Evolutionary conservation across 2,113 vertebrate species (phyloP).

Genomic region (Eudorcas thomsonii): DNA sequence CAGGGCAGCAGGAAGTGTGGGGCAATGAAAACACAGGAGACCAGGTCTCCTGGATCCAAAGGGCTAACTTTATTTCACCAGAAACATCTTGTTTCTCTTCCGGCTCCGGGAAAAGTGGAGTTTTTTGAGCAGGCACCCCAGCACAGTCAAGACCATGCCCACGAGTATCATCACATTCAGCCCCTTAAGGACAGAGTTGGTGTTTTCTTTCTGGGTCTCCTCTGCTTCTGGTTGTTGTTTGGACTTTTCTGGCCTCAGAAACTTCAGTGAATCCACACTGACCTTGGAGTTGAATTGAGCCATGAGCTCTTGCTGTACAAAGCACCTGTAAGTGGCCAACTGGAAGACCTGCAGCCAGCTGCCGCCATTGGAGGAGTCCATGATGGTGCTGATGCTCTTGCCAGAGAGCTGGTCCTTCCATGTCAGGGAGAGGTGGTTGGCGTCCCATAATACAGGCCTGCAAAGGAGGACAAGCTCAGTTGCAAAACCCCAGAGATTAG

Average conservation of each 20-base stretch:
- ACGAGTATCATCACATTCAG: conserved; percentile 38
- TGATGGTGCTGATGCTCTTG: background rate
- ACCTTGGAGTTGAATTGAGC: conserved; percentile 50
- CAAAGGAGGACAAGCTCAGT: background rate
- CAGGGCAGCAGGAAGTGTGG: fast-evolving
- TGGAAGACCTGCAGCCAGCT: conserved; percentile 56
- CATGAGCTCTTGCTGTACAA: conserved; percentile 38
- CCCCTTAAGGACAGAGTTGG: background rate
- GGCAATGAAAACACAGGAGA: fast-evolving
- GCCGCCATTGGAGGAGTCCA: conserved; percentile 42
- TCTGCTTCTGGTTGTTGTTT: fast-evolving
- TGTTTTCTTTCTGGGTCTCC: background rate
- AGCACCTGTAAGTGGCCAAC: conserved; percentile 60
- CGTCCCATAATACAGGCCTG: conserved; percentile 72
- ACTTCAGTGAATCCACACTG: fast-evolving
- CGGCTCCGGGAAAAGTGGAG: background rate
- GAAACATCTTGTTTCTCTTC: background rate
- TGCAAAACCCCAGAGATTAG: background rate
- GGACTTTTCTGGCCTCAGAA: fast-evolving
- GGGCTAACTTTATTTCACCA: conserved; percentile 53
- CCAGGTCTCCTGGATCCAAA: too few relatives aligned
- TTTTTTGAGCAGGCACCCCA: conserved; percentile 1
- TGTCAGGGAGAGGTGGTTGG: background rate
- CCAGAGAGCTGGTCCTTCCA: conserved; percentile 51
- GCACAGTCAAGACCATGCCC: background rate